A percentile compares a stretch with the other conserved stretches of the same genome.
Evolutionary conservation across 2,797 vertebrate species (phyloP).

Genomic region (Fistularia commersonii): DNA sequence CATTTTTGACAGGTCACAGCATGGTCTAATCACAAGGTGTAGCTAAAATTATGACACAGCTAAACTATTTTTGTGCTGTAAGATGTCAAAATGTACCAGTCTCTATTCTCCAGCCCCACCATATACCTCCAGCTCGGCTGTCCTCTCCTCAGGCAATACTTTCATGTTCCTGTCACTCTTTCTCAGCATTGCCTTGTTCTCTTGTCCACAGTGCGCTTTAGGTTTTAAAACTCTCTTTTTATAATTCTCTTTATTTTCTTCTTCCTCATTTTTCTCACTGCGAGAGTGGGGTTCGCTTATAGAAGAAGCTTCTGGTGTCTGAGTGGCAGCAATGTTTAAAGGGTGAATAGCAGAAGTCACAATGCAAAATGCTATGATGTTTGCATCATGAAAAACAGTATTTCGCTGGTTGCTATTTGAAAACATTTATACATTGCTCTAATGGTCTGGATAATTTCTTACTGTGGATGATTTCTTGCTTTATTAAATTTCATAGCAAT

Average conservation of each 20-base stretch:
- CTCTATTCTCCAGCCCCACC: slow-evolving; percentile 24
- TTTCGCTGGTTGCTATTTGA: no score
- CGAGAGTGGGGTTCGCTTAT: slow-evolving; percentile 41
- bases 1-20: no score
- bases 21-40: no score
- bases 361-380: neutral
- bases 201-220: slow-evolving; percentile 21
- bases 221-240: slow-evolving; percentile 29
- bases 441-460: no score
- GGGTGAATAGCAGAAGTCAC: slow-evolving; percentile 1
- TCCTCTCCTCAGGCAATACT: slow-evolving; percentile 41
- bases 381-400: no score
- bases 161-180: slow-evolving; percentile 43
- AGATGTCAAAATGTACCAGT: slow-evolving; percentile 5
- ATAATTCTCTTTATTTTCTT: slow-evolving; percentile 30
- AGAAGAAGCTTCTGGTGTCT: slow-evolving; percentile 45
- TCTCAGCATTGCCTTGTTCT: slow-evolving; percentile 23
- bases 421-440: no score
- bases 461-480: no score
- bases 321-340: slow-evolving; percentile 43
- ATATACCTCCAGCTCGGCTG: slow-evolving; percentile 57
- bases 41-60: no score
- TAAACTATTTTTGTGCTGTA: no score
- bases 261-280: slow-evolving; percentile 52
- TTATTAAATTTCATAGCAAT: no score